These are phyloP conservation scores for Netelia inedita DNA, from an alignment of 2,888 invertebrate genomes.

Conservation along the genomic window DNA sequence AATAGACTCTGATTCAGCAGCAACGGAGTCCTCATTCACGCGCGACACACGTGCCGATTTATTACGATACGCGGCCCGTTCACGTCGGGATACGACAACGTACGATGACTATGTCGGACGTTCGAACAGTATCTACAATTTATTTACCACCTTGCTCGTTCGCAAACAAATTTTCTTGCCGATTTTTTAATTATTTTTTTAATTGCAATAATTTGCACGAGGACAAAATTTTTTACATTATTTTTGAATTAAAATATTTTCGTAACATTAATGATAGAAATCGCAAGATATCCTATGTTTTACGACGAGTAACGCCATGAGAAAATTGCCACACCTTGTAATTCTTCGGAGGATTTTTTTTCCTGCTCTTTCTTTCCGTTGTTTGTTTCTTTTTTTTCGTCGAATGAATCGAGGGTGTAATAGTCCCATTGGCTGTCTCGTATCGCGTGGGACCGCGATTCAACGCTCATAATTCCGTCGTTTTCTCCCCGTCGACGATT, in stretches of 20 bases:
- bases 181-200: not conserved
- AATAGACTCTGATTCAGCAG: slow-evolving; percentile 5
- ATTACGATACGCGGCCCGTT: slow-evolving; percentile 49
- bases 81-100: slow-evolving; percentile 34
- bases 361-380: slow-evolving; percentile 35
- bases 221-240: no score
- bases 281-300: not conserved
- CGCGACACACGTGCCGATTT: slow-evolving; percentile 55
- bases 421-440: slow-evolving; percentile 22
- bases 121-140: not conserved
- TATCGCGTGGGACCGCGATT: slow-evolving; percentile 30
- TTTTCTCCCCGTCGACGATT: slow-evolving; percentile 14
- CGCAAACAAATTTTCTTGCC: no score
- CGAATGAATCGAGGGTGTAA: slow-evolving; percentile 22
- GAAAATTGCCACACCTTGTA: slow-evolving; percentile 49
- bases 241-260: not conserved
- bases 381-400: slow-evolving; percentile 11
- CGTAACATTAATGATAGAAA: not conserved
- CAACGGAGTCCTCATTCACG: slow-evolving; percentile 61
- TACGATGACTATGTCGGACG: slow-evolving; percentile 21
- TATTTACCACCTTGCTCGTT: no score
- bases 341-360: slow-evolving; percentile 31
- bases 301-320: slow-evolving; percentile 13
- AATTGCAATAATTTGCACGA: not conserved
- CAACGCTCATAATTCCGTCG: slow-evolving; percentile 12